Evolutionary conservation across 2,888 invertebrate species (phyloP).

Genomic region (Cryptocephalus primarius): DNA sequence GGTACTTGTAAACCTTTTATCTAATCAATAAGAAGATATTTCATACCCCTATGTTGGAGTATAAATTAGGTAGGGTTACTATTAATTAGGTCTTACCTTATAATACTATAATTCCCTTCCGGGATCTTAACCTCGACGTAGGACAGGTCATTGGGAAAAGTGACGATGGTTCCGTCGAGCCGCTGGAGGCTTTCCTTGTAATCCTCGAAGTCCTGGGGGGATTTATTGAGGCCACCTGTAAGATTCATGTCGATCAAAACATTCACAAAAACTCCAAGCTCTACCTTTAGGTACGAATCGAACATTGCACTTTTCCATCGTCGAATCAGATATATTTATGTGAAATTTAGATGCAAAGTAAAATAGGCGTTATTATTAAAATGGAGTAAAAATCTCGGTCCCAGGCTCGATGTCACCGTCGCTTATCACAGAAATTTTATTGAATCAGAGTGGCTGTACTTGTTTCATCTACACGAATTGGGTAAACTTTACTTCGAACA

Average conservation of each 20-base stretch:
- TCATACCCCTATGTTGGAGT: no score
- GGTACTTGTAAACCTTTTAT: no score
- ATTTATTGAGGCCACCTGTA: constrained; percentile 22
- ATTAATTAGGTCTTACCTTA: constrained; percentile 24
- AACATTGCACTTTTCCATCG: constrained; percentile 4
- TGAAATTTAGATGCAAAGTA: no score
- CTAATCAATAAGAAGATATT: no score
- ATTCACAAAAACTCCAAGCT: not conserved
- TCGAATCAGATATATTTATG: not conserved
- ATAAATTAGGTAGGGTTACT: not conserved
- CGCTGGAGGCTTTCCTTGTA: constrained; percentile 29
- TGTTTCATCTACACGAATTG: no score
- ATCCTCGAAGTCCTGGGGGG: constrained; percentile 22
- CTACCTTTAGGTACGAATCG: constrained; percentile 7
- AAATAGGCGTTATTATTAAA: no score
- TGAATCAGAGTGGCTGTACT: no score
- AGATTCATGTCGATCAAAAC: constrained; percentile 1
- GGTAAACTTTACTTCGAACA: no score
- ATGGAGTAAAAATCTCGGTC: no score
- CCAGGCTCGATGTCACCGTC: no score
- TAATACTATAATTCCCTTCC: constrained; percentile 29
- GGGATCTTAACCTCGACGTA: constrained; percentile 30
- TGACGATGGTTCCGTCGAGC: constrained; percentile 31
- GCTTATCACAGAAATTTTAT: no score
- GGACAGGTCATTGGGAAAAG: constrained; percentile 22